Base-by-base conservation (phyloP, 1,140 invertebrate genomes). In the Aphelenchoides fujianensis region DNA sequence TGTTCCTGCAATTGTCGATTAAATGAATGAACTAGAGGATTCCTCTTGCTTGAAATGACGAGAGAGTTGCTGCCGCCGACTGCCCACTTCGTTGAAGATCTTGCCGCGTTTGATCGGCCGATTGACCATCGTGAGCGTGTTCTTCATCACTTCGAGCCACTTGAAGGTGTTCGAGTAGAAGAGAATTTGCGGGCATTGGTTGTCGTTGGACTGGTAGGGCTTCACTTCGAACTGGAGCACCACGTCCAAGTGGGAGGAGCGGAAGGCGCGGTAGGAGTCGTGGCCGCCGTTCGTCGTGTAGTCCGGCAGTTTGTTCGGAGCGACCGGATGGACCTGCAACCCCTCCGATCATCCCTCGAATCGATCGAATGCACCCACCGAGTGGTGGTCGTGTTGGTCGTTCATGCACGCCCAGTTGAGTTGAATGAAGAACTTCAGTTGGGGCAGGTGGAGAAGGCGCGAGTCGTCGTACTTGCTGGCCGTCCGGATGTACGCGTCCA, bases 401-500 rank as follows among this genome's bases (percentile, higher is more conserved):
- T 91, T 94, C 16, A 94, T 85, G 84, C 94, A 96, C 54, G 91
- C 87, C 95, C 95, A 98, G 68, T 91, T 89, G 55, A 98, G 86
- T 82, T 93, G 92, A 3, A 95, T 89, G 16, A 86, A 90, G 16
- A 95, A 86, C 78, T 91, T 91, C 2, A 98, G 87, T 81, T 92
- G 91, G 0, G 95, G 95, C 67, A 98, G 87, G 82, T 96, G 92
- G 2, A 98, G 84, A 53, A 97, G 87, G 64, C 91, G 89, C 82
- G 93, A 94, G 86, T 98, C 95, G 86, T 98, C 95, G 86, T 98
- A 98, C 85, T 98, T 97, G 57, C 94, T 97, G 0, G 95, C 95
- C 0, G 96, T 98, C 70, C 94, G 88, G 1, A 96, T 92, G 79
- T 91, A 95, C 57, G 95, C 88, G 79, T 91, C 88, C 31, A 96